Evolutionary conservation across 1,140 invertebrate genomes (phyloP).

Genomic region (Nomia melanderi): DNA sequence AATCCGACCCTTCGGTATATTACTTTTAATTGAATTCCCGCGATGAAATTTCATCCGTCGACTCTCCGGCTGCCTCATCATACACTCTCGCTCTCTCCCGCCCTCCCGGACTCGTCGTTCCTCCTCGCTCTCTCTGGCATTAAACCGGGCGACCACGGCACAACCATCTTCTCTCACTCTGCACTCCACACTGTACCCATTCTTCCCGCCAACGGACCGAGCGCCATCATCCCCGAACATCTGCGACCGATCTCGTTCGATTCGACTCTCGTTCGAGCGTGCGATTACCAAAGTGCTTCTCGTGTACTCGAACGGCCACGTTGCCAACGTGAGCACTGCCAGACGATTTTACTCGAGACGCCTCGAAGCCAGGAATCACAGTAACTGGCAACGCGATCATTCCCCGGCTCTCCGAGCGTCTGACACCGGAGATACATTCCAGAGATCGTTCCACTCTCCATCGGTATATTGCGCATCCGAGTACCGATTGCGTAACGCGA

Average conservation of each 20-base stretch:
- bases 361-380: no score
- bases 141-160: constrained; percentile 65
- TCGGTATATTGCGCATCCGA: no score
- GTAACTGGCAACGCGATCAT: no score
- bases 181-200: constrained; percentile 13
- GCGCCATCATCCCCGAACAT: neutral
- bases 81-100: neutral
- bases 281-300: constrained; percentile 33
- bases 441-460: no score
- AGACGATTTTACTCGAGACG: neutral
- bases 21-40: constrained; percentile 79
- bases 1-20: constrained; percentile 62
- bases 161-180: constrained; percentile 45
- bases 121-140: constrained; percentile 26
- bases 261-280: constrained; percentile 16
- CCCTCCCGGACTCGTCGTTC: constrained; percentile 8
- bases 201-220: neutral
- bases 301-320: neutral
- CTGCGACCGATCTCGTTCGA: neutral
- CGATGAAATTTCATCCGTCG: constrained; percentile 77
- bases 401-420: no score
- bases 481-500: neutral
- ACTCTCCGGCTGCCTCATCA: constrained; percentile 29
- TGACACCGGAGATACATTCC: no score
- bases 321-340: neutral